Evolutionary conservation across 2,113 vertebrate species (phyloP).

Genomic region (Glaucidium brasilianum): DNA sequence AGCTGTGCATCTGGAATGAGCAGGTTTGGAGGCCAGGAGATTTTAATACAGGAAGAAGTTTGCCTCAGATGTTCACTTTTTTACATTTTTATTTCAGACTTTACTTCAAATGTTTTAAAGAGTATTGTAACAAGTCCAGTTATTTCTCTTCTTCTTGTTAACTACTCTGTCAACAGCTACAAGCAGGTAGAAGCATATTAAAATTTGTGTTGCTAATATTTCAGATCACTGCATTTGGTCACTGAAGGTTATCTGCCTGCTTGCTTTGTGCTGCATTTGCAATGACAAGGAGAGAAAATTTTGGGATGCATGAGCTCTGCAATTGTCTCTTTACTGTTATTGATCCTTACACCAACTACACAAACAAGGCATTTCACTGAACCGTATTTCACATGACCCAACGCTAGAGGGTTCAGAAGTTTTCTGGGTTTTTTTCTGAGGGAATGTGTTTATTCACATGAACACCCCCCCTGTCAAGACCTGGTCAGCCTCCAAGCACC

Average conservation of each 20-base stretch:
- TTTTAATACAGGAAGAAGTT: constrained; percentile 28
- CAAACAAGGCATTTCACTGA: neutral
- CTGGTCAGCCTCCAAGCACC: neutral
- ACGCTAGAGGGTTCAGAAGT: neutral
- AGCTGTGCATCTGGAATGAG: constrained; percentile 67
- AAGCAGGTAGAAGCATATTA: neutral
- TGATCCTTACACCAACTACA: neutral
- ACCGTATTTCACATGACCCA: neutral
- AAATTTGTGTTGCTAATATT: neutral
- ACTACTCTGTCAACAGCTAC: neutral
- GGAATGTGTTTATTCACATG: fast-evolving
- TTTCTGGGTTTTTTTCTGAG: neutral
- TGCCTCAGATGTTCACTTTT: neutral
- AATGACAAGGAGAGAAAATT: neutral
- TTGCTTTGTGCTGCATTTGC: neutral
- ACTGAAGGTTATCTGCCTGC: neutral
- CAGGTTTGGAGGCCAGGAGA: constrained; percentile 11
- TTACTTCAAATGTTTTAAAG: neutral
- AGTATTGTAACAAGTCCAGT: neutral
- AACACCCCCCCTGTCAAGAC: fast-evolving
- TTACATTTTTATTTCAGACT: constrained; percentile 21
- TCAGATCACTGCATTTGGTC: neutral
- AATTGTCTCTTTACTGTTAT: neutral
- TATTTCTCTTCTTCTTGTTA: neutral
- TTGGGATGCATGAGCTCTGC: neutral